These are phyloP conservation scores for Teleopsis dalmanni DNA, from an alignment of 1,140 invertebrate species.

Conservation along the genomic window DNA sequence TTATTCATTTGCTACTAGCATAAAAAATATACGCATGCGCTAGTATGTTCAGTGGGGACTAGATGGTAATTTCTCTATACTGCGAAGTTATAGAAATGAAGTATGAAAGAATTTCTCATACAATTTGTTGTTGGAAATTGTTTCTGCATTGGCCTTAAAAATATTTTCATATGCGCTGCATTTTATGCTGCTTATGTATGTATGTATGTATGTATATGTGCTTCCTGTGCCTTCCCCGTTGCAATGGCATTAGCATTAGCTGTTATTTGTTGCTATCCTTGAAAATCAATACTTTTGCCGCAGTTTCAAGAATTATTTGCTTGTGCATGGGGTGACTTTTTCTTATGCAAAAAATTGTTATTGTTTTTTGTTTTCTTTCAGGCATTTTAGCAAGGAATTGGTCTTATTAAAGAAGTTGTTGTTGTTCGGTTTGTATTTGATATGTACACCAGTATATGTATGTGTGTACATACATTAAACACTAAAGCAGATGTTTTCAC, in stretches of 20 bases:
- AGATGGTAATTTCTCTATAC: no score
- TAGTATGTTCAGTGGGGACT: no score
- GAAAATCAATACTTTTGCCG: not conserved
- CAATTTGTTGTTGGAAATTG: no score
- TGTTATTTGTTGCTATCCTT: not conserved
- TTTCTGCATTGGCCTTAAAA: no score
- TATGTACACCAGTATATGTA: not conserved
- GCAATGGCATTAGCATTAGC: not conserved
- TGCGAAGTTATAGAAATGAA: no score
- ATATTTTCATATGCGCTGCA: no score
- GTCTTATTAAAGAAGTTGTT: not conserved
- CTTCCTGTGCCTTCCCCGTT: not conserved
- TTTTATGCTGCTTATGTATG: not conserved
- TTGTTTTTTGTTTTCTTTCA: not conserved
- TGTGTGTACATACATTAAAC: not conserved
- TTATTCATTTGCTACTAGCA: no score
- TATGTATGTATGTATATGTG: not conserved
- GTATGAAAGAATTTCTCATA: no score
- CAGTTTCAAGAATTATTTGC: not conserved
- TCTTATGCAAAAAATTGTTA: not conserved
- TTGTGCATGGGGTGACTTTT: not conserved
- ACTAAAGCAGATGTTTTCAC: not conserved
- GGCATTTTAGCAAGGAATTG: not conserved
- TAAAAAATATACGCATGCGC: no score
- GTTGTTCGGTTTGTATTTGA: not conserved